These are phyloP conservation scores for Ptilorrhoa leucosticta DNA, from an alignment of 2,113 vertebrate genomes.

Conservation along the genomic window DNA sequence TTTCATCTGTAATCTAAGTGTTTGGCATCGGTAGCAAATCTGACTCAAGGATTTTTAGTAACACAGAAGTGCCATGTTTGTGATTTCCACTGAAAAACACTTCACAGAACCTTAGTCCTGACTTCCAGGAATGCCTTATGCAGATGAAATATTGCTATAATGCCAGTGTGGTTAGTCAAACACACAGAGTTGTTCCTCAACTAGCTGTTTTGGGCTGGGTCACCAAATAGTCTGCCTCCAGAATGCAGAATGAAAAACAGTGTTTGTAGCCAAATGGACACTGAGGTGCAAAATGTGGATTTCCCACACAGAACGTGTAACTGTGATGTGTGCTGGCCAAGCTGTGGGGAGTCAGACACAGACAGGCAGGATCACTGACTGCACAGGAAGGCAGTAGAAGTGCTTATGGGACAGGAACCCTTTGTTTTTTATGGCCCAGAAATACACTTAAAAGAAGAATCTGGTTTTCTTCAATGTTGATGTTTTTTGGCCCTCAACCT, in stretches of 20 bases:
- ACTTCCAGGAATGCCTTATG: not conserved
- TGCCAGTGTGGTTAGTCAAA: not conserved
- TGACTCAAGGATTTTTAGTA: not conserved
- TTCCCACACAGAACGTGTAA: not conserved
- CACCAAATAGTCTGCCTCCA: not conserved
- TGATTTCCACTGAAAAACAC: not conserved
- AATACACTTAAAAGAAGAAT: not conserved
- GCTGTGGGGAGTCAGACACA: not conserved
- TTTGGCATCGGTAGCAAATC: not conserved
- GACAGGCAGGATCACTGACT: not conserved
- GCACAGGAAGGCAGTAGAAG: not conserved
- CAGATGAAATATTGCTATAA: not conserved
- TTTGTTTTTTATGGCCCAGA: not conserved
- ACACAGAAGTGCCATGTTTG: not conserved
- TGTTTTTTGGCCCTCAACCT: not conserved
- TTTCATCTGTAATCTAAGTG: not conserved
- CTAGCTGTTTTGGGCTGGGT: not conserved
- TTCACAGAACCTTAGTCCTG: not conserved
- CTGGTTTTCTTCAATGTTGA: not conserved
- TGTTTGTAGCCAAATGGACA: not conserved
- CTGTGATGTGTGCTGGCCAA: not conserved
- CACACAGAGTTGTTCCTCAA: not conserved
- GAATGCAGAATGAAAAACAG: not conserved
- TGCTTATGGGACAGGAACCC: not conserved
- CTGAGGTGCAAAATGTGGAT: not conserved